phyloP scores from a whole-genome alignment of 2,797 vertebrate species.

The Halcyon leucocephala region DNA sequence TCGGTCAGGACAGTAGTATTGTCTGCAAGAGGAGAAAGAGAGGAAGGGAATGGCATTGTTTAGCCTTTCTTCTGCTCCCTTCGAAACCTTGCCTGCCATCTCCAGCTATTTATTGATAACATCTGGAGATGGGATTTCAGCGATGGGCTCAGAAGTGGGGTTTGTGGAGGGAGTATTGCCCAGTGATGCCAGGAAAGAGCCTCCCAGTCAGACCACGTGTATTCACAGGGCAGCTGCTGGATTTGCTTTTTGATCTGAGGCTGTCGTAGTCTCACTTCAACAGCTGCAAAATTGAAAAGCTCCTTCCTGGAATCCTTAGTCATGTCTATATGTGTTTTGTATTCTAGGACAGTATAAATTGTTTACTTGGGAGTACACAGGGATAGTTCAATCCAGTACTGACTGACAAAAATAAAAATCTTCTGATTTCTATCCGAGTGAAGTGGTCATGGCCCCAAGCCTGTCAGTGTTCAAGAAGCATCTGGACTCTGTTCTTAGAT shows the following conservation, averaged over 20 bases:
- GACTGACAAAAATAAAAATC: neutral
- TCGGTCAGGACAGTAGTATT: slow-evolving; percentile 70
- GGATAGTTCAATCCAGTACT: neutral
- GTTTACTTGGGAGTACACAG: neutral
- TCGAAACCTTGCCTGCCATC: neutral
- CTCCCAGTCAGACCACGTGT: neutral
- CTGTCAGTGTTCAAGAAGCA: neutral
- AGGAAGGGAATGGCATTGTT: neutral
- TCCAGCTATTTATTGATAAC: neutral
- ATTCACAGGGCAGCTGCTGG: neutral
- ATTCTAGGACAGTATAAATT: neutral
- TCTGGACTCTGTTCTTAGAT: neutral
- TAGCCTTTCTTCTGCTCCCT: neutral
- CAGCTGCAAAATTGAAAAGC: neutral
- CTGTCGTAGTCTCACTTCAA: neutral
- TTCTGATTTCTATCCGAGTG: neutral
- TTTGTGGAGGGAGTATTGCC: neutral
- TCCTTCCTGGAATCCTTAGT: neutral
- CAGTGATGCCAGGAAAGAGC: neutral
- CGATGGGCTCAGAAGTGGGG: neutral
- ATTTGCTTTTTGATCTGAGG: neutral
- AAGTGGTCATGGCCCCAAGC: fast-evolving
- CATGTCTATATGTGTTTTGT: neutral
- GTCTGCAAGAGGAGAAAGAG: slow-evolving; percentile 60
- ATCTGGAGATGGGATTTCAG: neutral